These are phyloP conservation scores for Phymatocera aterrima DNA, from an alignment of 2,888 invertebrate species.

Conservation along the genomic window DNA sequence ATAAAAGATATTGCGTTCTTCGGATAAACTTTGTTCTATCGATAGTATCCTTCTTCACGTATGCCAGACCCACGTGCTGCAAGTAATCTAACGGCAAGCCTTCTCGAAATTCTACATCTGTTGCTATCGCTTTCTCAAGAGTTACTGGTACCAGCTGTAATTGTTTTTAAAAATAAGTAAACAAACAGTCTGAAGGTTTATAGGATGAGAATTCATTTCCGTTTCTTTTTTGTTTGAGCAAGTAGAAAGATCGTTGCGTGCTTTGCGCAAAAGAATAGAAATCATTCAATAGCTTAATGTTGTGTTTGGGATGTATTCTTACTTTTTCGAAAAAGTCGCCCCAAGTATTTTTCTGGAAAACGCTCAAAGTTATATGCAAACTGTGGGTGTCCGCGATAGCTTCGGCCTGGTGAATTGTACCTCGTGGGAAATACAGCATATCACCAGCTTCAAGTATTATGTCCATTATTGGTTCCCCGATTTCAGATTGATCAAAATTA, in stretches of 20 bases:
- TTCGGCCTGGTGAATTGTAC: slow-evolving; percentile 90
- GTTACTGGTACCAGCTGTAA: slow-evolving; percentile 83
- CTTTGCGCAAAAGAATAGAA: not conserved
- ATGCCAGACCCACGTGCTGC: slow-evolving; percentile 84
- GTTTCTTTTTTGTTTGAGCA: slow-evolving; percentile 3
- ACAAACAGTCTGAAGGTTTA: not conserved
- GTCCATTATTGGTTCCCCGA: slow-evolving; percentile 89
- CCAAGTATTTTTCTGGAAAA: slow-evolving; percentile 94
- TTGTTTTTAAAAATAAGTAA: not conserved
- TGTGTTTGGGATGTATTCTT: slow-evolving; percentile 25
- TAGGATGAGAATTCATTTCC: not conserved
- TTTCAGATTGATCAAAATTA: slow-evolving; percentile 84
- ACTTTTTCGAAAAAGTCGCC: slow-evolving; percentile 91
- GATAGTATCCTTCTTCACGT: slow-evolving; percentile 77
- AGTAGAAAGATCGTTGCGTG: not conserved
- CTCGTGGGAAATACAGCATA: slow-evolving; percentile 94
- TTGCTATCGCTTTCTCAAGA: slow-evolving; percentile 82
- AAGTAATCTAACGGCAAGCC: slow-evolving; percentile 90
- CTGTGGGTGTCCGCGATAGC: slow-evolving; percentile 90
- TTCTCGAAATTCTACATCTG: slow-evolving; percentile 83
- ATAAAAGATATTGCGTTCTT: slow-evolving; percentile 71
- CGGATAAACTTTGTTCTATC: slow-evolving; percentile 76
- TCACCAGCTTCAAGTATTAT: slow-evolving; percentile 90
- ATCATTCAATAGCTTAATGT: not conserved
- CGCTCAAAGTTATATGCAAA: slow-evolving; percentile 94